These are phyloP conservation scores for Stercorarius parasiticus DNA, from an alignment of 2,113 vertebrate genomes.

Conservation along the genomic window DNA sequence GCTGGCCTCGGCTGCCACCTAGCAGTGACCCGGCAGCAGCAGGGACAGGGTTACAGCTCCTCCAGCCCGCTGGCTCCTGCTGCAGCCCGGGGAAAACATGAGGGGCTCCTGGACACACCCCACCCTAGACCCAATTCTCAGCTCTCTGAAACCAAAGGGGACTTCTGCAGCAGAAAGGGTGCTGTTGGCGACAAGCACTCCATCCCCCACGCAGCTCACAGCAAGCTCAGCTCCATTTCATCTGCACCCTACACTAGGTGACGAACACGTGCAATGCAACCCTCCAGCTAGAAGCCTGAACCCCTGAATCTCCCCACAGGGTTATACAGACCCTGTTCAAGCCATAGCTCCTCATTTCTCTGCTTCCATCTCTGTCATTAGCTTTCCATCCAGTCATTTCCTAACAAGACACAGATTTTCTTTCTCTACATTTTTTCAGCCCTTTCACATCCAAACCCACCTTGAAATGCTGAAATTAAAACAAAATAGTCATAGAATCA, in stretches of 20 bases:
- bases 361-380: background rate
- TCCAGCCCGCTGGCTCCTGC: background rate
- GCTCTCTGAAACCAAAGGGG: background rate
- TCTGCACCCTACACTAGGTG: rapidly evolving
- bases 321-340: background rate
- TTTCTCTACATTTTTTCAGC: background rate
- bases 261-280: background rate
- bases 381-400: background rate
- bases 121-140: background rate
- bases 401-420: background rate
- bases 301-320: rapidly evolving
- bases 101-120: background rate
- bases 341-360: background rate
- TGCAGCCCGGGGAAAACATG: background rate
- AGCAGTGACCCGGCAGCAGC: background rate
- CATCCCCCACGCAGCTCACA: background rate
- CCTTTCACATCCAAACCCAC: background rate
- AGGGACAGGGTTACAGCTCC: background rate
- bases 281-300: background rate
- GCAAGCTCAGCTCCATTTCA: background rate
- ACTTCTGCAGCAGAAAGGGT: background rate
- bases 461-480: background rate
- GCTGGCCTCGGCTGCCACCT: background rate
- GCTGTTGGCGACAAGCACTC: background rate
- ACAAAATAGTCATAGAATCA: background rate